Evolutionary conservation across 2,113 vertebrate species (phyloP).

Genomic region (Proterorhinus semilunaris): DNA sequence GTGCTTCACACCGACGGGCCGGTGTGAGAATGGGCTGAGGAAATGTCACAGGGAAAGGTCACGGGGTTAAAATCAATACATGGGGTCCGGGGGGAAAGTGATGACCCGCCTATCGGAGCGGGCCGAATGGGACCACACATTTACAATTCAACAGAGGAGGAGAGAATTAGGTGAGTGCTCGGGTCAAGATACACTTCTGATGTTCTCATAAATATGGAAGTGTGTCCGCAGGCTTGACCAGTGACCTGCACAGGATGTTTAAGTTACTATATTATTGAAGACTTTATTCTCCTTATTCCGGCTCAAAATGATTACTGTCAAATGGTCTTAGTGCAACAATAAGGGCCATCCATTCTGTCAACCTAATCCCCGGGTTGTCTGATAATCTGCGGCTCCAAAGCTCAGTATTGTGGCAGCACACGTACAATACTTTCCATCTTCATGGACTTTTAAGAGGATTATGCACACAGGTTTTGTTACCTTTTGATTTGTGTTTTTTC

Average conservation of each 20-base stretch:
- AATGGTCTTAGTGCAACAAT: neutral
- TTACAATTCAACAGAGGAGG: neutral
- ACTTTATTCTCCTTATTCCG: no score
- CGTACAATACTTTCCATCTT: neutral
- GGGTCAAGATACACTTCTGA: no score
- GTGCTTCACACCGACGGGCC: neutral
- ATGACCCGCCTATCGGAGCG: neutral
- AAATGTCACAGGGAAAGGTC: constrained; percentile 28
- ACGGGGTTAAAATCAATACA: constrained; percentile 18
- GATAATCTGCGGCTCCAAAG: neutral
- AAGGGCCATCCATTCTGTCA: neutral
- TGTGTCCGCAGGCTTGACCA: no score
- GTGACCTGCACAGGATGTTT: no score
- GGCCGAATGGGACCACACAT: neutral
- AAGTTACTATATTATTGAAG: no score
- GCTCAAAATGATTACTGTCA: neutral
- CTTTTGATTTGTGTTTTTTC: neutral
- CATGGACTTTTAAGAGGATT: neutral
- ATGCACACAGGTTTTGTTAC: neutral
- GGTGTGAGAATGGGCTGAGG: neutral
- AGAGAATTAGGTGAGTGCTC: neutral
- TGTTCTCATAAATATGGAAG: no score
- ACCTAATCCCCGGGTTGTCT: neutral
- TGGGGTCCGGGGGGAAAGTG: constrained; percentile 4
- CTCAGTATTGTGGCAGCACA: neutral